A percentile compares a stretch with the other conserved stretches of the same genome.
These are phyloP conservation scores for Oryzias sinensis DNA, from an alignment of 2,797 vertebrate genomes.

Conservation along the genomic window DNA sequence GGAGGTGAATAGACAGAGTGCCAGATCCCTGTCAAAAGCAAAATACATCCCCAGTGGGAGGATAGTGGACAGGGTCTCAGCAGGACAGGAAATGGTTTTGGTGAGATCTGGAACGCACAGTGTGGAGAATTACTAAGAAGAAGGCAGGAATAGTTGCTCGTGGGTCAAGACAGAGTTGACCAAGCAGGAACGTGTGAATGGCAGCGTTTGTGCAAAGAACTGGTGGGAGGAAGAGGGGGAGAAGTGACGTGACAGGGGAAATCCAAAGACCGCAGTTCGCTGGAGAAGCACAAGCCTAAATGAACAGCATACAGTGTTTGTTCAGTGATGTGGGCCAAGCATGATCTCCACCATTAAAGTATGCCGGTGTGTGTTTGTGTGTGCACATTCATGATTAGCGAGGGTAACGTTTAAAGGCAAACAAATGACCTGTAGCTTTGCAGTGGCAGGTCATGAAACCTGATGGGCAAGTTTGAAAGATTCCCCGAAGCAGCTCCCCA, in stretches of 20 bases:
- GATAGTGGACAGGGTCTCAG: slow-evolving; percentile 71
- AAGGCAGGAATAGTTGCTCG: slow-evolving; percentile 44
- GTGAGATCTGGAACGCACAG: slow-evolving; percentile 60
- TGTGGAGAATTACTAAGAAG: slow-evolving; percentile 13
- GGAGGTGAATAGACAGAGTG: slow-evolving; percentile 55
- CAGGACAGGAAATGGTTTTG: slow-evolving; percentile 72
- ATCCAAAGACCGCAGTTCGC: slow-evolving; percentile 20
- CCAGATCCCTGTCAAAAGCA: slow-evolving; percentile 78
- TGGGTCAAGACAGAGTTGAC: slow-evolving; percentile 48
- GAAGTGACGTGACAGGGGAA: slow-evolving; percentile 43
- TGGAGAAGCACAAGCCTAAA: slow-evolving; percentile 56
- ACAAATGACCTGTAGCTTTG: slow-evolving; percentile 64
- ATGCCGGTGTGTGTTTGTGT: slow-evolving; percentile 1
- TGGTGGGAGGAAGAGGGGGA: slow-evolving; percentile 30
- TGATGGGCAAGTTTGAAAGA: slow-evolving; percentile 57
- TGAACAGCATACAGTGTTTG: slow-evolving; percentile 69
- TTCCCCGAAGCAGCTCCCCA: slow-evolving; percentile 24
- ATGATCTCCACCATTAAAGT: slow-evolving; percentile 42
- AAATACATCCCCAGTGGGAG: slow-evolving; percentile 76
- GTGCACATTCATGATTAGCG: slow-evolving; percentile 37
- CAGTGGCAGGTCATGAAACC: slow-evolving; percentile 48
- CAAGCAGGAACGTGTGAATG: slow-evolving; percentile 51
- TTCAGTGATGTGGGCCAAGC: slow-evolving; percentile 65
- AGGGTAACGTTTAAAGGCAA: slow-evolving; percentile 70
- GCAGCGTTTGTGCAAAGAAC: slow-evolving; percentile 56